phyloP scores from a whole-genome alignment of 2,113 vertebrate genomes.

The Marmota monax region DNA sequence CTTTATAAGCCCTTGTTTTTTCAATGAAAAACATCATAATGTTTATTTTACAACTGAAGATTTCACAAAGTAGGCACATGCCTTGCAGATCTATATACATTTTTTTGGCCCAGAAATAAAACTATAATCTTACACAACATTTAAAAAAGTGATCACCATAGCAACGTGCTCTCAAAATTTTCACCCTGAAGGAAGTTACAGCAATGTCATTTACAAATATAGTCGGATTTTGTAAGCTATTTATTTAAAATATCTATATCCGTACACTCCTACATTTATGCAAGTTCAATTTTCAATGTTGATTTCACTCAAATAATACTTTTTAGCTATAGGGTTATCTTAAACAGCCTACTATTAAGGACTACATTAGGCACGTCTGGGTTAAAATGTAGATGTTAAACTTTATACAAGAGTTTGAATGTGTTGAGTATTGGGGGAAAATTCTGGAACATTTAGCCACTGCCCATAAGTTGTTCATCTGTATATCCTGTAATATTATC shows the following conservation, averaged over 20 bases:
- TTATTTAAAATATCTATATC: slow-evolving; percentile 67
- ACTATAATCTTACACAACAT: slow-evolving; percentile 68
- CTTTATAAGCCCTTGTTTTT: slow-evolving; percentile 26
- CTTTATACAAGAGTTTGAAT: not conserved
- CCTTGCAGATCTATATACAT: slow-evolving; percentile 71
- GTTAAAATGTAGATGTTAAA: not conserved
- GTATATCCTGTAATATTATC: not conserved
- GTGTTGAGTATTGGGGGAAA: not conserved
- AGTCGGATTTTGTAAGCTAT: slow-evolving; percentile 32
- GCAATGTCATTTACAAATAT: slow-evolving; percentile 67
- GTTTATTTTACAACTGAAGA: slow-evolving; percentile 61
- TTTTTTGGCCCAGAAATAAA: slow-evolving; percentile 58
- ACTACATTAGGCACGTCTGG: not conserved
- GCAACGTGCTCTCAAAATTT: slow-evolving; percentile 75
- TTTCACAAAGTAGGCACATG: slow-evolving; percentile 56
- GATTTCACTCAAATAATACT: not conserved
- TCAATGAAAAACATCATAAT: slow-evolving; percentile 27
- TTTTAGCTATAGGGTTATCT: not conserved
- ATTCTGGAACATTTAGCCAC: not conserved
- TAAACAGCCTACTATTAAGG: not conserved
- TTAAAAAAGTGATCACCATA: slow-evolving; percentile 75
- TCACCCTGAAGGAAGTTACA: slow-evolving; percentile 67
- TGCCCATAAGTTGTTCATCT: not conserved
- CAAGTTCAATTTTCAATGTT: slow-evolving; percentile 33
- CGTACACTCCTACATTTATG: not conserved